Evolutionary conservation across 2,113 vertebrate species (phyloP), one percentile per base, ranked within the genome.

Genomic region (Psittacus erithacus): DNA sequence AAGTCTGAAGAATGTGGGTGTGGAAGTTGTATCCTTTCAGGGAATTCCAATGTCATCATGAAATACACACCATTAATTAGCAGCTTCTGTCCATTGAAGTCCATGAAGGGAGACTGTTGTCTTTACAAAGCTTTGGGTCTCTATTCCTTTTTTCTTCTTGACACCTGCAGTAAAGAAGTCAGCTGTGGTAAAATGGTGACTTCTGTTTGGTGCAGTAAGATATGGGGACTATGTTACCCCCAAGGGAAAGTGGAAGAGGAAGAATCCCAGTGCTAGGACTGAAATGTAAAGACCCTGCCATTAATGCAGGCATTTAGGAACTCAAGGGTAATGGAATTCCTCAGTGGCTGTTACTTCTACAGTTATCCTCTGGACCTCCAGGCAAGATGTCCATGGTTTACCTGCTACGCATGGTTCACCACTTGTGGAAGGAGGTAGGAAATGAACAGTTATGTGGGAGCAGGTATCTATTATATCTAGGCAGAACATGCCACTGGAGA

Each of bases 141-240:
- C 6, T 39, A 82, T n/a, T 17, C 7, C 2, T 10, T 13, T 16
- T n/a, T 22, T 16, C 1, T 1, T 3, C 16, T 24, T 7, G 7
- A 22, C 14, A 49, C 14, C 14, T 33, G 9, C 19, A 50, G 35
- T 70, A 41, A 86, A 41, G 39, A 81, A 70, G 28, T n/a, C 43
- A 28, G 4, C 17, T 44, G 16, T 49, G 52, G 23, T 44, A 67
- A 77, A 71, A 60, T 35, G 35, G 6, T 11, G 59, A 59, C 23
- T 52, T 7, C 43, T 73, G 13, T 13, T 25, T 31, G 11, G 31
- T 35, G 25, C 47, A 33, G 16, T 41, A 31, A 52, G 19, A 70
- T 3, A 6, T 24, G 11, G 23, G 41, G 18, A 47, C 4, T 11
- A 6, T 5, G 20, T 50, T 57, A 35, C 3, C 4, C 13, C 2